Percentiles rank a stretch among this genome's conserved stretches.
These are phyloP conservation scores for Pardosa pseudoannulata DNA, from an alignment of 2,888 invertebrate species.

Conservation along the genomic window DNA sequence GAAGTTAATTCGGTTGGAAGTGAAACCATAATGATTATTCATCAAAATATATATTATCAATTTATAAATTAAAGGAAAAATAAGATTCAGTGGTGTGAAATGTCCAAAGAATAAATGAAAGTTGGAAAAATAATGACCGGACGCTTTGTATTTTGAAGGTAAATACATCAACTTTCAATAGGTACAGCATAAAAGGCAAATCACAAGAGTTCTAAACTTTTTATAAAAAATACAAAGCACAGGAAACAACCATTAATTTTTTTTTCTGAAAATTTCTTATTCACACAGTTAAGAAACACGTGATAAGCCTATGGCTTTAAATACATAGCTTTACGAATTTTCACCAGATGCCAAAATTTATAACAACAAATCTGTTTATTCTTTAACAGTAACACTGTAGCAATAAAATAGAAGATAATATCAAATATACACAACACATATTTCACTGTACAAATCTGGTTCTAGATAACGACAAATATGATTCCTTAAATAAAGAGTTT, in stretches of 20 bases:
- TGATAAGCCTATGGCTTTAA: conserved; percentile 52
- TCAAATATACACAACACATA: conserved; percentile 70
- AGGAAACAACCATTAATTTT: conserved; percentile 54
- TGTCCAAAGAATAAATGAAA: too few relatives aligned
- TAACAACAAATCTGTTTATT: conserved; percentile 33
- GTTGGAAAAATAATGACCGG: too few relatives aligned
- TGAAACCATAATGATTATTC: too few relatives aligned
- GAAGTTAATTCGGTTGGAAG: too few relatives aligned
- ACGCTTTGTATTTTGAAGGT: conserved; percentile 23
- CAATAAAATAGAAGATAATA: conserved; percentile 69
- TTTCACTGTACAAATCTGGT: conserved; percentile 64
- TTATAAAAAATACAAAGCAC: conserved; percentile 67
- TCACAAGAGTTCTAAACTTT: conserved; percentile 52
- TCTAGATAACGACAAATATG: conserved; percentile 58
- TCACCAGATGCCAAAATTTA: conserved; percentile 46
- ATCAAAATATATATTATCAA: too few relatives aligned
- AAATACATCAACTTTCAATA: conserved; percentile 41
- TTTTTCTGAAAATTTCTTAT: conserved; percentile 41
- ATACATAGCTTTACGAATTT: conserved; percentile 42
- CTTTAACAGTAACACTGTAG: conserved; percentile 65
- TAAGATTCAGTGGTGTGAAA: too few relatives aligned
- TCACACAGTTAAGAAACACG: conserved; percentile 45
- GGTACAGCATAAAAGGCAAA: conserved; percentile 60
- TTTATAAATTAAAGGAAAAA: too few relatives aligned
- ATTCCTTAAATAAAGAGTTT: conserved; percentile 33